A percentile compares a stretch with the other conserved stretches of the same genome.
phyloP scores from a whole-genome alignment of 2,113 vertebrate species.

The Neolamprologus brichardi region DNA sequence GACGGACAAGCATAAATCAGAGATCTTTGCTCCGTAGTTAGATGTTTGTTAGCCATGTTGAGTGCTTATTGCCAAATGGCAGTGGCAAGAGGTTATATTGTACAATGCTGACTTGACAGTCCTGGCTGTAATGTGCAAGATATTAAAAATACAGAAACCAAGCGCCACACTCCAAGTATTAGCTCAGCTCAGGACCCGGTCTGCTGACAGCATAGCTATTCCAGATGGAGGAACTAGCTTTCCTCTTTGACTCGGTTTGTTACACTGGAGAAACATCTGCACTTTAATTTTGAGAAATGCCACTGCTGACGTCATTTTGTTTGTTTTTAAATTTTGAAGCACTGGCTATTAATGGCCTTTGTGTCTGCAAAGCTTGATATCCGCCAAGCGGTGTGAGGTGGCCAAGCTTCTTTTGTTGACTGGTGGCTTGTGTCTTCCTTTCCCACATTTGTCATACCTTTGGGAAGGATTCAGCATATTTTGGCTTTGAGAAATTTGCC shows the following conservation, averaged over 20 bases:
- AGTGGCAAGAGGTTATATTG: neutral
- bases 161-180: constrained; percentile 7
- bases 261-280: neutral
- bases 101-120: neutral
- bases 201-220: constrained; percentile 12
- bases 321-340: neutral
- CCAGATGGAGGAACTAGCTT: constrained; percentile 42
- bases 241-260: neutral
- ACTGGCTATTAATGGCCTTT: neutral
- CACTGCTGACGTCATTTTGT: neutral
- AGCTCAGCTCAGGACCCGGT: neutral
- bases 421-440: neutral
- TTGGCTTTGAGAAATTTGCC: neutral
- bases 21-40: neutral
- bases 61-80: neutral
- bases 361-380: neutral
- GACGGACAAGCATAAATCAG: neutral
- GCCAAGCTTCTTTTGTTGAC: neutral
- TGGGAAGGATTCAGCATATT: neutral
- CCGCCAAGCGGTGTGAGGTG: neutral
- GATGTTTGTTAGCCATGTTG: neutral
- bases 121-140: neutral
- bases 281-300: neutral
- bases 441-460: neutral
- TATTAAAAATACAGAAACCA: neutral